Base-by-base conservation (phyloP, 2,888 invertebrate genomes). In the Cactoblastis cactorum region DNA sequence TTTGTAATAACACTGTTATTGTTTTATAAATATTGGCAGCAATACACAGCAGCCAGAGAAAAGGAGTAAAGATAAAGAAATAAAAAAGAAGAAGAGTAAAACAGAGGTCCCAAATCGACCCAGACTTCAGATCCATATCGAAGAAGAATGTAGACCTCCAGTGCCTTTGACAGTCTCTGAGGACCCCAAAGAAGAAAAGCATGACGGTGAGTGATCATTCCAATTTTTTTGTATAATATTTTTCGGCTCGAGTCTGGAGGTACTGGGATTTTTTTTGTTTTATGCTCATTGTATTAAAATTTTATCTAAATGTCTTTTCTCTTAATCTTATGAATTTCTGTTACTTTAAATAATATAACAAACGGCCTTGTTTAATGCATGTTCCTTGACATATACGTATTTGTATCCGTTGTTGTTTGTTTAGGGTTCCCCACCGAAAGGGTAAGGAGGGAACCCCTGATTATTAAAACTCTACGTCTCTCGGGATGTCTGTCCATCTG, bases 51-150 rank as follows among this genome's bases (percentile, higher is more conserved):
- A 83, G 12, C 78, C 83, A 49, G 90, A 90, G 51, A 92, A 91
- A 67, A 87, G 90, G 46, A 74, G 69, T 59, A 92, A 92, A 71
- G 92, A 92, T 12, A 92, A 92, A 67, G 91, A 92, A 35, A 73
- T 88, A 61, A 93, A 93, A 75, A 92, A 92, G 72, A 93, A 92
- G 69, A 92, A 92, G 64, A 82, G 58, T 0, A 65, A 60, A 45
- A 47, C 52, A 28, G 72, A 91, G 60, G 64, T n/a, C n/a, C n/a
- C n/a, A n/a, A n/a, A n/a, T n/a, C n/a, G n/a, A n/a, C n/a, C n/a
- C n/a, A n/a, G 73, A 18, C 58, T 68, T 17, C 66, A 72, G 43
- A 58, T 49, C 5, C 52, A 58, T 12, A 58, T 52, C 1, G 68
- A 70, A 45, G 57, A 37, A 3, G 72, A 74, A 51, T 55, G 53